Percentiles rank a stretch among this genome's conserved stretches.
These are phyloP conservation scores for Macrochelys suwanniensis DNA, from an alignment of 2,797 vertebrate species.

Conservation along the genomic window DNA sequence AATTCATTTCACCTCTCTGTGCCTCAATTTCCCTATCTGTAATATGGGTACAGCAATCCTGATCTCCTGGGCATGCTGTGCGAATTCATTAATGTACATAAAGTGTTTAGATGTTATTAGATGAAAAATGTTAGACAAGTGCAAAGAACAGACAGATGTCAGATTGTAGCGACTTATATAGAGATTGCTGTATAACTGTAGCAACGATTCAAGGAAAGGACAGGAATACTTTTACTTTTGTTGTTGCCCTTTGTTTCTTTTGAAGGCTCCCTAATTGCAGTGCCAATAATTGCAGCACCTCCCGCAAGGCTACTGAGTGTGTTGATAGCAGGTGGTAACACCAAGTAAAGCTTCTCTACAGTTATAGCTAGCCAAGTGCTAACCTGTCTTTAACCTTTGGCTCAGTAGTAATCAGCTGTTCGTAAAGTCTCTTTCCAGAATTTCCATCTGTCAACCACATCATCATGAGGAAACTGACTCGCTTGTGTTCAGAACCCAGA, in stretches of 20 bases:
- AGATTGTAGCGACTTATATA: background rate
- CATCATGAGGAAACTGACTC: background rate
- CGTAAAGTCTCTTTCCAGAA: constrained; percentile 12
- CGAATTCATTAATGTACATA: background rate
- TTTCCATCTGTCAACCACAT: background rate
- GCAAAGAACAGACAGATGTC: background rate
- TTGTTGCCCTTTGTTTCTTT: constrained; percentile 7
- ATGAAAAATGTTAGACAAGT: background rate
- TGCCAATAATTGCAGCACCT: too few relatives aligned
- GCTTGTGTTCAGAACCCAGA: background rate
- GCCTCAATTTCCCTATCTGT: background rate
- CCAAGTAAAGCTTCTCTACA: background rate
- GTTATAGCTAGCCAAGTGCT: background rate
- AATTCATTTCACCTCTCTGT: background rate
- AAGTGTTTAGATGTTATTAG: background rate
- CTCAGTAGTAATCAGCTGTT: background rate
- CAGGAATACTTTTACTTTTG: background rate
- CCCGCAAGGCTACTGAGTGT: background rate
- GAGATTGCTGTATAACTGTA: background rate
- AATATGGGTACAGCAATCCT: background rate
- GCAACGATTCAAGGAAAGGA: background rate
- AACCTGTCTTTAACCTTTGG: background rate
- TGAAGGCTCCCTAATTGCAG: background rate
- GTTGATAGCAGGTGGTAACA: background rate
- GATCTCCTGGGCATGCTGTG: background rate